phyloP scores from a whole-genome alignment of 2,888 invertebrate species.

The Nineta flava region DNA sequence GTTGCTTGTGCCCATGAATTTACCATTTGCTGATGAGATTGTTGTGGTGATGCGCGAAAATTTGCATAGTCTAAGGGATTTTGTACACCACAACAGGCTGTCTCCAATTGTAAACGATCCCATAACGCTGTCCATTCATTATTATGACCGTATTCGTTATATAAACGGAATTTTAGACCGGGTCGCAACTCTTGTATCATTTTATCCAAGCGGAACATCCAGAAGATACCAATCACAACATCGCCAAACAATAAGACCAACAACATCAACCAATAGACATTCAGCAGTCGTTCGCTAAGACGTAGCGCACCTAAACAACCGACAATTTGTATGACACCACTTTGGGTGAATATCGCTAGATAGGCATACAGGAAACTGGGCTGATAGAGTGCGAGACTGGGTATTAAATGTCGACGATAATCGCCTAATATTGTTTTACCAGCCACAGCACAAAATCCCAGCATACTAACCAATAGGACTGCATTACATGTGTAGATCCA shows the following conservation, averaged over 20 bases:
- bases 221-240: slow-evolving; percentile 67
- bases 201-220: slow-evolving; percentile 65
- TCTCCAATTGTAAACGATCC: slow-evolving; percentile 60
- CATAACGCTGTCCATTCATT: slow-evolving; percentile 58
- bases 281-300: slow-evolving; percentile 63
- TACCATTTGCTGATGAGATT: slow-evolving; percentile 5
- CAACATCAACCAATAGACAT: slow-evolving; percentile 70
- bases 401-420: slow-evolving; percentile 54
- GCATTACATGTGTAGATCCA: slow-evolving; percentile 89
- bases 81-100: slow-evolving; percentile 60
- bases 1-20: slow-evolving; percentile 21
- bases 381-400: slow-evolving; percentile 59
- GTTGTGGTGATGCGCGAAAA: slow-evolving; percentile 8
- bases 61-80: slow-evolving; percentile 18
- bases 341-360: slow-evolving; percentile 59
- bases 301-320: slow-evolving; percentile 70
- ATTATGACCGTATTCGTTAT: slow-evolving; percentile 57
- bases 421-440: slow-evolving; percentile 52
- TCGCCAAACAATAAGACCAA: slow-evolving; percentile 68
- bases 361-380: slow-evolving; percentile 75
- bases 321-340: slow-evolving; percentile 47
- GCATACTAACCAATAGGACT: slow-evolving; percentile 66
- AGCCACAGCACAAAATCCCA: slow-evolving; percentile 61
- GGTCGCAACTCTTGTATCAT: slow-evolving; percentile 61
- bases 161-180: slow-evolving; percentile 34